Evolutionary conservation across 2,797 vertebrate species (phyloP).

Genomic region (Phoxinus dragarum): DNA sequence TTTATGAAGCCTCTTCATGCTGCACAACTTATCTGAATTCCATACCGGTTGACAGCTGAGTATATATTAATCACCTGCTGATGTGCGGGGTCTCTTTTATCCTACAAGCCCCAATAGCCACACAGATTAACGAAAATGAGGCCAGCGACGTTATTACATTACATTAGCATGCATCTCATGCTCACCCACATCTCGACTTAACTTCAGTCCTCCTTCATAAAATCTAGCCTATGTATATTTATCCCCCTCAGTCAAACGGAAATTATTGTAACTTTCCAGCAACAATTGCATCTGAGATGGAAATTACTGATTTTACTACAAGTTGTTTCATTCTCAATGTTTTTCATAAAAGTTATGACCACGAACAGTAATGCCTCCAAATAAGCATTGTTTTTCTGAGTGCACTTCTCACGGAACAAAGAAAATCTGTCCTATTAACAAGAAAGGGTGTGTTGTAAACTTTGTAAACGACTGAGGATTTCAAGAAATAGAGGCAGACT

Average conservation of each 20-base stretch:
- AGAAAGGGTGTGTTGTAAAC: not conserved
- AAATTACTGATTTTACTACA: not conserved
- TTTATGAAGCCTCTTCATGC: constrained; percentile 56
- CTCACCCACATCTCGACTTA: constrained; percentile 31
- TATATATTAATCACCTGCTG: constrained; percentile 61
- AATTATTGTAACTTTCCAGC: not conserved
- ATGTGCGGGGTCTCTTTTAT: constrained; percentile 51
- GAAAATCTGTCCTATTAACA: not conserved
- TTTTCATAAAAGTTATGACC: constrained; percentile 40
- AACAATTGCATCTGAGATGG: not conserved
- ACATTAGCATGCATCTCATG: constrained; percentile 53
- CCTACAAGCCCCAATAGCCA: constrained; percentile 45
- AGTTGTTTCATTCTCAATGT: constrained; percentile 30
- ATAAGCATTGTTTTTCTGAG: constrained; percentile 10
- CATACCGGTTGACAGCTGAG: constrained; percentile 48
- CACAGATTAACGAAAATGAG: constrained; percentile 47
- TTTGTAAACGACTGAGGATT: not conserved
- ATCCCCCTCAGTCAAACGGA: not conserved
- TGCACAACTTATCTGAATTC: constrained; percentile 53
- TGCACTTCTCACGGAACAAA: not conserved
- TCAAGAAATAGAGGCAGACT: not conserved
- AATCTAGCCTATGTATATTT: constrained; percentile 2
- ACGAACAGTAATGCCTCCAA: not conserved
- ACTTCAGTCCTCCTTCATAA: constrained; percentile 29
- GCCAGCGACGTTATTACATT: constrained; percentile 45